Conservation (phyloP, 2,113 vertebrate species). For the Tetrao urogallus region DNA sequence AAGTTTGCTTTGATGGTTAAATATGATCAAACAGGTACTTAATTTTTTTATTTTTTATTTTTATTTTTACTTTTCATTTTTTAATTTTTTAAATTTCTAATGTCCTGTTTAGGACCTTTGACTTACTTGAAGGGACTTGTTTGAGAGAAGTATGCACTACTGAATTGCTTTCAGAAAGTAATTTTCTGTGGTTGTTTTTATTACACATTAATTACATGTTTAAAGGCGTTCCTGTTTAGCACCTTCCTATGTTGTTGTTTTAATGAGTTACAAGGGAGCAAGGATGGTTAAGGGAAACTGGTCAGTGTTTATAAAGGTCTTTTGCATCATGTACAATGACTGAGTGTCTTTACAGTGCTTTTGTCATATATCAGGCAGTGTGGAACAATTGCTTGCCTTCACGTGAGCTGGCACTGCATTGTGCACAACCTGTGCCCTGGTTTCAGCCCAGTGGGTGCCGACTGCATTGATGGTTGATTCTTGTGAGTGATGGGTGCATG, state of each 20-base stretch:
- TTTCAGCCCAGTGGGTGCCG: too few relatives aligned
- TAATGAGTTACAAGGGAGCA: background rate
- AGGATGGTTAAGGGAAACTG: background rate
- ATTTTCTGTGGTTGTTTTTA: background rate
- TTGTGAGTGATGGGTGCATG: too few relatives aligned
- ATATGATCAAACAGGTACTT: background rate
- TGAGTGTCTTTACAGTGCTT: background rate
- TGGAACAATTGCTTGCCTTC: background rate
- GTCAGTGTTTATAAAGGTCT: background rate
- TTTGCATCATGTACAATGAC: background rate
- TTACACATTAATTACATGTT: background rate
- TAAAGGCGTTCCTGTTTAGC: background rate
- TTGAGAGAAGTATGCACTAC: background rate
- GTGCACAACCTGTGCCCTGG: too few relatives aligned
- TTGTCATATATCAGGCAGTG: background rate
- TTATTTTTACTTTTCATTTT: too few relatives aligned
- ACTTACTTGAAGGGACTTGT: background rate
- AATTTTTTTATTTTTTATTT: background rate
- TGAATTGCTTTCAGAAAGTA: rapidly evolving
- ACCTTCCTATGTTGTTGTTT: background rate
- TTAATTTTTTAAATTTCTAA: background rate
- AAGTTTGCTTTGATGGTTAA: background rate
- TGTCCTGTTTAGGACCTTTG: background rate
- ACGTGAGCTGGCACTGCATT: too few relatives aligned
- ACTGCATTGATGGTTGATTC: too few relatives aligned